phyloP scores from a whole-genome alignment of 2,888 invertebrate species.

The Brachyopa scutellaris region DNA sequence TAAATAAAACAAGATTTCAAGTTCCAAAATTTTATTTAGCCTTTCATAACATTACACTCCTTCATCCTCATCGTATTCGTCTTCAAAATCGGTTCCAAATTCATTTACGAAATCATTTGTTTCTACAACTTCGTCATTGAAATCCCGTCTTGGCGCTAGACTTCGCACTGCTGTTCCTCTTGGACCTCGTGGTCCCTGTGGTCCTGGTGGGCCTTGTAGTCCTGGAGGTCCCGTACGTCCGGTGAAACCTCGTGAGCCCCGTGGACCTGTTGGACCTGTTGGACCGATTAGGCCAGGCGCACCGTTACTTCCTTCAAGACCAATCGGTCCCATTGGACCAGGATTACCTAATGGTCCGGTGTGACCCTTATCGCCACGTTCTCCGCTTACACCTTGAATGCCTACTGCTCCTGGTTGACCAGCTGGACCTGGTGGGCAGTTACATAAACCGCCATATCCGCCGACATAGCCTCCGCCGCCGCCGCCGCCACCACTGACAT shows the following conservation, averaged over 20 bases:
- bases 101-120: neutral
- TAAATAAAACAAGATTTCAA: neutral
- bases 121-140: neutral
- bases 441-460: slow-evolving; percentile 15
- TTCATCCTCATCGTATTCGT: slow-evolving; percentile 9
- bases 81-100: neutral
- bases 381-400: slow-evolving; percentile 29
- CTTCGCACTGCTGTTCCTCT: neutral
- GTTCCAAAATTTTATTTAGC: neutral
- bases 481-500: neutral
- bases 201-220: slow-evolving; percentile 58
- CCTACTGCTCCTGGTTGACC: slow-evolving; percentile 50
- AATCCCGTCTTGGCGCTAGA: no score
- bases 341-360: slow-evolving; percentile 16
- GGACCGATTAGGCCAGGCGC: slow-evolving; percentile 69
- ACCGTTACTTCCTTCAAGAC: slow-evolving; percentile 69
- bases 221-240: slow-evolving; percentile 70
- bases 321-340: slow-evolving; percentile 33
- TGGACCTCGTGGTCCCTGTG: slow-evolving; percentile 53
- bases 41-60: neutral
- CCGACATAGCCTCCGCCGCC: neutral
- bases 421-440: slow-evolving; percentile 53
- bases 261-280: slow-evolving; percentile 63
- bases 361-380: slow-evolving; percentile 44
- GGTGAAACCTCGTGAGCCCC: slow-evolving; percentile 69